These are phyloP conservation scores for Empidonax alnorum DNA, from an alignment of 2,113 vertebrate species.

Conservation along the genomic window DNA sequence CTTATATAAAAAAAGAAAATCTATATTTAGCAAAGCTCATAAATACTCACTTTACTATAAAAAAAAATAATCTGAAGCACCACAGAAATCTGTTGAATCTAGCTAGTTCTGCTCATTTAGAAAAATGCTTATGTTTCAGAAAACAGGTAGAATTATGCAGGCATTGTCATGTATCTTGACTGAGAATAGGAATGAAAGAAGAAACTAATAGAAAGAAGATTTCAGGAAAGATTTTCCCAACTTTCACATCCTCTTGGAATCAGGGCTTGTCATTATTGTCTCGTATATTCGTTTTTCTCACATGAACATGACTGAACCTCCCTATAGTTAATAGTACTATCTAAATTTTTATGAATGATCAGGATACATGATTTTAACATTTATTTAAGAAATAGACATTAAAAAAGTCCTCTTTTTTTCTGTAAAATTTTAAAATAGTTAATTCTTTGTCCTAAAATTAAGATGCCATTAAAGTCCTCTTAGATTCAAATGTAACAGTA, in stretches of 20 bases:
- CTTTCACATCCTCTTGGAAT: not conserved
- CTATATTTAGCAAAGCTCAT: not conserved
- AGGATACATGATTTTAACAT: not conserved
- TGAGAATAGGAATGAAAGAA: not conserved
- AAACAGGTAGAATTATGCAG: not conserved
- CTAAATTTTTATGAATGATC: not conserved
- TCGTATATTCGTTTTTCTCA: not conserved
- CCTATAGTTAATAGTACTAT: not conserved
- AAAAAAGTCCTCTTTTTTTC: not conserved
- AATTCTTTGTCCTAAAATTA: not conserved
- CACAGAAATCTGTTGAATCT: not conserved
- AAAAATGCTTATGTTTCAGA: not conserved
- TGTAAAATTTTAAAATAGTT: not conserved
- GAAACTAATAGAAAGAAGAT: not conserved
- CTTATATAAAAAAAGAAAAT: not conserved
- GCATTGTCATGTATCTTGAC: not conserved
- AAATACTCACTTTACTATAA: not conserved
- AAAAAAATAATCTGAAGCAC: not conserved
- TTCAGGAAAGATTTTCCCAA: not conserved
- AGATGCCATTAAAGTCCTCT: not conserved
- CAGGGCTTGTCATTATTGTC: not conserved
- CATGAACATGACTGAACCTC: not conserved
- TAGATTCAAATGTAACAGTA: not conserved
- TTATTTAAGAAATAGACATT: not conserved
- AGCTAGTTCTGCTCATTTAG: not conserved